A percentile compares a stretch with the other conserved stretches of the same genome.
Evolutionary conservation across 2,113 vertebrate species (phyloP).

Genomic region (Ophthalmolycus amberensis): DNA sequence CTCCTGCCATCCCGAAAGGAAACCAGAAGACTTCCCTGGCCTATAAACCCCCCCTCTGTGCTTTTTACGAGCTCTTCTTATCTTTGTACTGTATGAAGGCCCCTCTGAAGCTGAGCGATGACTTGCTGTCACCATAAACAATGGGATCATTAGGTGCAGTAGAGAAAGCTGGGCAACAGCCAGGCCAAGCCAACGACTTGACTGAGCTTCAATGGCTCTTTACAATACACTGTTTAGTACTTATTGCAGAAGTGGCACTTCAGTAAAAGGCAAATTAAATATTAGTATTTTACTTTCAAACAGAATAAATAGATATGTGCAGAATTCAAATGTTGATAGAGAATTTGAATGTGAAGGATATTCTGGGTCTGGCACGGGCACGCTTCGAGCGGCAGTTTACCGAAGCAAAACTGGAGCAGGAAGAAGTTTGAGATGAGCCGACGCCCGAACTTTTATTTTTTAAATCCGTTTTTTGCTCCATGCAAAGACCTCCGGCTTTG

Average conservation of each 20-base stretch:
- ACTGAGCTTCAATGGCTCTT: slow-evolving; percentile 27
- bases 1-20: slow-evolving; percentile 20
- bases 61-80: slow-evolving; percentile 39
- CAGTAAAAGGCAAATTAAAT: background rate
- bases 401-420: too few species aligned
- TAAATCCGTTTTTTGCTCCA: too few species aligned
- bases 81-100: slow-evolving; percentile 27
- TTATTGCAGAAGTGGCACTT: slow-evolving; percentile 2
- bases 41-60: slow-evolving; percentile 30
- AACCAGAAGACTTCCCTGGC: slow-evolving; percentile 39
- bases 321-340: too few species aligned
- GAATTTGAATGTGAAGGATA: too few species aligned
- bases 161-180: slow-evolving; percentile 48
- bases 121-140: slow-evolving; percentile 47
- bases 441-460: too few species aligned
- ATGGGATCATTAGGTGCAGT: slow-evolving; percentile 44
- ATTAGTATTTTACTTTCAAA: too few species aligned
- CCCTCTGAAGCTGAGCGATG: slow-evolving; percentile 26
- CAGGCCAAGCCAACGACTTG: slow-evolving; percentile 16
- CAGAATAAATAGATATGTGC: too few species aligned
- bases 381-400: too few species aligned
- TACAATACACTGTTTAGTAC: slow-evolving; percentile 3
- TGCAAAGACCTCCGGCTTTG: too few species aligned
- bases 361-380: too few species aligned
- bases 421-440: too few species aligned